phyloP scores from a whole-genome alignment of 2,888 invertebrate genomes.

The Steinernema scapterisci region DNA sequence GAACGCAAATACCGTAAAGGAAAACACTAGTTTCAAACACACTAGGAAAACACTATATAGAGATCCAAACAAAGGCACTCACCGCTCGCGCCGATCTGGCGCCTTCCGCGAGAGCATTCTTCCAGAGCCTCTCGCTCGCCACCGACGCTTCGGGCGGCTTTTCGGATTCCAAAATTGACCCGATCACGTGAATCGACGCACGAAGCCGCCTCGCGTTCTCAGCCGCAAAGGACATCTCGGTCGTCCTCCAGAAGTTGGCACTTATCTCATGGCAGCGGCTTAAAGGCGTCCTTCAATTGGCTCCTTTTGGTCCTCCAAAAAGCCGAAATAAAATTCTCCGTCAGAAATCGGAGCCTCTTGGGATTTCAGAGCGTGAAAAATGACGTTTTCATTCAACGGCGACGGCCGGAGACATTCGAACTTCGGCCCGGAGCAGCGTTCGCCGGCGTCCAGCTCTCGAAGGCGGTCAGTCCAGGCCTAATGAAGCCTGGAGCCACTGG shows the following conservation, averaged over 20 bases:
- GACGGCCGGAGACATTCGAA: neutral
- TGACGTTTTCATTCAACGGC: neutral
- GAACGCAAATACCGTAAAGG: no score
- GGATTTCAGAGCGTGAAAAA: conserved; percentile 4
- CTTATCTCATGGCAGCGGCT: neutral
- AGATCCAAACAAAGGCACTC: neutral
- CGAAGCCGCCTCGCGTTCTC: conserved; percentile 21
- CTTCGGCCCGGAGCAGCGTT: conserved; percentile 2
- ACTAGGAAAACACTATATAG: no score
- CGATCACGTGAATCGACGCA: conserved; percentile 22
- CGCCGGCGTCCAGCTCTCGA: neutral
- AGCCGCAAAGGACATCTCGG: neutral
- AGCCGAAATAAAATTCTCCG: conserved; percentile 11
- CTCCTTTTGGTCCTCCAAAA: neutral
- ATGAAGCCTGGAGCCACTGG: conserved; percentile 1
- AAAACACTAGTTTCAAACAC: no score
- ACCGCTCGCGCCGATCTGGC: conserved; percentile 5
- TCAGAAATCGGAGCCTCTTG: conserved; percentile 13
- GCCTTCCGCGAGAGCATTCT: conserved; percentile 12
- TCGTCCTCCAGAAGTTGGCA: neutral
- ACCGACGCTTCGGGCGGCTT: neutral
- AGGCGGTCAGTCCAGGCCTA: neutral
- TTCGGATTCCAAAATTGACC: conserved; percentile 6
- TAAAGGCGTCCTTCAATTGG: conserved; percentile 18
- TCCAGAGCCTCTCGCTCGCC: conserved; percentile 7